These are phyloP conservation scores for Dyspetes luteomarginatus DNA, from an alignment of 2,888 invertebrate species.

Conservation along the genomic window DNA sequence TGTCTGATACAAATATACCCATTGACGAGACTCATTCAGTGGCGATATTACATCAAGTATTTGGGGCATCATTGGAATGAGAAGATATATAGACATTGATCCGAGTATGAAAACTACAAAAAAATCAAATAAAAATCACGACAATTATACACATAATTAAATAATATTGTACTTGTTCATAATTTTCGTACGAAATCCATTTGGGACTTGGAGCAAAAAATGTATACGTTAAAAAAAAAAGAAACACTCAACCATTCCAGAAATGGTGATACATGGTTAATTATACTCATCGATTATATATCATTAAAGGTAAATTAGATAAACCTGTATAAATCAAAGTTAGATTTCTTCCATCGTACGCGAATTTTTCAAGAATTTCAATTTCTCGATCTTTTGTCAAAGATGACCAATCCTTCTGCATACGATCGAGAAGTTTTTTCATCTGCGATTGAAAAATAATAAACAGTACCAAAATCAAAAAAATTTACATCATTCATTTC, in stretches of 20 bases:
- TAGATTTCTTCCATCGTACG: neutral
- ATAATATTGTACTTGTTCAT: too few species aligned
- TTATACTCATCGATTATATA: neutral
- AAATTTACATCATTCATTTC: neutral
- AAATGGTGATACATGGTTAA: too few species aligned
- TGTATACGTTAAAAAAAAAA: too few species aligned
- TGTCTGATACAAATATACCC: slow-evolving; percentile 37
- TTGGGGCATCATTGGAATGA: slow-evolving; percentile 47
- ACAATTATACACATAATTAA: too few species aligned
- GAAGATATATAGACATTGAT: slow-evolving; percentile 26
- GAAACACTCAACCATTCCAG: too few species aligned
- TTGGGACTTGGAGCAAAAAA: too few species aligned
- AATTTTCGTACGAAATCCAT: too few species aligned
- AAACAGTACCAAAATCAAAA: neutral
- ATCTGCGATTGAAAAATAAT: slow-evolving; percentile 18
- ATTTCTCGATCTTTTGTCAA: slow-evolving; percentile 30
- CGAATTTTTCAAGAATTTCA: slow-evolving; percentile 21
- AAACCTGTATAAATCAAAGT: neutral
- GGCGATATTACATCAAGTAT: slow-evolving; percentile 49
- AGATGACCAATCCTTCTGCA: slow-evolving; percentile 35
- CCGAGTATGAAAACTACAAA: neutral
- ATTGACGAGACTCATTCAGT: slow-evolving; percentile 46
- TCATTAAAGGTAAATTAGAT: neutral
- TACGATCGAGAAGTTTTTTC: slow-evolving; percentile 20
- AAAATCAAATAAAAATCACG: neutral